Percentiles rank a stretch among this genome's conserved stretches.
These are phyloP conservation scores for Slavum lentiscoides DNA, from an alignment of 2,888 invertebrate genomes.

Conservation along the genomic window DNA sequence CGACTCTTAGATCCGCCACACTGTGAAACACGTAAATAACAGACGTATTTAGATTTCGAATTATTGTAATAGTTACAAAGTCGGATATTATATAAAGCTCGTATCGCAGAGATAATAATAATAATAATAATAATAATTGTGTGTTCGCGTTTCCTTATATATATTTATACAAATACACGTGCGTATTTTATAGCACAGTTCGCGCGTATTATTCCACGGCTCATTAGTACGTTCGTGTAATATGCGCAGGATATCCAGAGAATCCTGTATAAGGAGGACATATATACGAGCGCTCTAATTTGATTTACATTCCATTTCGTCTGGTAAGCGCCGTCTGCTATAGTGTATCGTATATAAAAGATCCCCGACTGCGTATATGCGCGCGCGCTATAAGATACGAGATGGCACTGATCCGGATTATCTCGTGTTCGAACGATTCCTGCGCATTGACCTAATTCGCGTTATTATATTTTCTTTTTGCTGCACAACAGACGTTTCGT, in stretches of 20 bases:
- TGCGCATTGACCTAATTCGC: conserved; percentile 38
- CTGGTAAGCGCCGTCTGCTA: not conserved
- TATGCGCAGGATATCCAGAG: not conserved
- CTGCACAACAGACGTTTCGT: not conserved
- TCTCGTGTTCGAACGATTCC: conserved; percentile 26
- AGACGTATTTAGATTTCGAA: no score
- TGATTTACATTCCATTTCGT: conserved; percentile 35
- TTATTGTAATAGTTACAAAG: no score
- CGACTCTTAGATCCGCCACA: no score
- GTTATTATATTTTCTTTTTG: not conserved
- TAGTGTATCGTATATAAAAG: not conserved
- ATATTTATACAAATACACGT: no score
- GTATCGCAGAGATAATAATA: no score
- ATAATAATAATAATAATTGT: no score
- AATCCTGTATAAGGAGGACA: not conserved
- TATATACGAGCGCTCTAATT: not conserved
- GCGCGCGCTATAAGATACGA: not conserved
- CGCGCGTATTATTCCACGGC: not conserved
- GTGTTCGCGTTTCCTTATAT: no score
- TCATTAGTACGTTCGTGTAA: not conserved
- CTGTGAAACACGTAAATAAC: no score
- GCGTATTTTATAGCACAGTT: no score
- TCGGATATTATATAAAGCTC: no score
- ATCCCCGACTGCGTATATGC: not conserved
- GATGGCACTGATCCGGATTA: conserved; percentile 42